These are phyloP conservation scores for Procavia capensis DNA, from an alignment of 2,113 vertebrate species.

Conservation along the genomic window DNA sequence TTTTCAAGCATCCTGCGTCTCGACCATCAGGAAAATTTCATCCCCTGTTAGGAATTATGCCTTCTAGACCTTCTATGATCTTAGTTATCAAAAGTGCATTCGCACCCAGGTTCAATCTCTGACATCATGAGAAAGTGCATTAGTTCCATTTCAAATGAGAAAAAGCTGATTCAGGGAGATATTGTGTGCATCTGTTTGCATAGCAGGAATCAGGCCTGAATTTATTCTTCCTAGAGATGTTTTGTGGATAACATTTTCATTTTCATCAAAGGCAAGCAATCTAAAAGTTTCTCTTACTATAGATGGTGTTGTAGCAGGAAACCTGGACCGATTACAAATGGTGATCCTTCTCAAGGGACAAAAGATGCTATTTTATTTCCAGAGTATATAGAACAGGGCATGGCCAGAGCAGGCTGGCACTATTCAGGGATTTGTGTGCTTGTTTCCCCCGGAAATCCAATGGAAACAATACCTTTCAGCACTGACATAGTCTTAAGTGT, in stretches of 20 bases:
- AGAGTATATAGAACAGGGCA: neutral
- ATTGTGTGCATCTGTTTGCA: constrained; percentile 59
- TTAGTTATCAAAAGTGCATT: constrained; percentile 62
- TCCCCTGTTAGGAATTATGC: constrained; percentile 53
- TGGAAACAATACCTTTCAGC: neutral
- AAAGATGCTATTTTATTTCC: constrained; percentile 22
- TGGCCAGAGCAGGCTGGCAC: neutral
- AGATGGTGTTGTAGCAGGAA: neutral
- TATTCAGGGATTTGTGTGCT: neutral
- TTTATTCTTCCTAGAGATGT: constrained; percentile 69
- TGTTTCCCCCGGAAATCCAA: constrained; percentile 54
- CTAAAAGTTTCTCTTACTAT: constrained; percentile 51
- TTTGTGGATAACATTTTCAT: constrained; percentile 65
- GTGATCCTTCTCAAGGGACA: neutral
- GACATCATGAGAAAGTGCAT: constrained; percentile 66
- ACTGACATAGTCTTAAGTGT: neutral
- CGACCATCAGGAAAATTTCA: neutral
- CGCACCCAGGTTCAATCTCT: constrained; percentile 39
- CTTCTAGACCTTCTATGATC: constrained; percentile 55
- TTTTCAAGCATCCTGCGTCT: neutral
- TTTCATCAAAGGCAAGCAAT: constrained; percentile 72
- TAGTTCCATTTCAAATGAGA: constrained; percentile 34
- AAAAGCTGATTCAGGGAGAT: constrained; percentile 68
- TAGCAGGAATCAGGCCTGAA: constrained; percentile 44
- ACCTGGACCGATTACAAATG: constrained; percentile 46